Evolutionary conservation across 1,140 invertebrate genomes (phyloP).

Genomic region (Drosophila fuyamai): DNA sequence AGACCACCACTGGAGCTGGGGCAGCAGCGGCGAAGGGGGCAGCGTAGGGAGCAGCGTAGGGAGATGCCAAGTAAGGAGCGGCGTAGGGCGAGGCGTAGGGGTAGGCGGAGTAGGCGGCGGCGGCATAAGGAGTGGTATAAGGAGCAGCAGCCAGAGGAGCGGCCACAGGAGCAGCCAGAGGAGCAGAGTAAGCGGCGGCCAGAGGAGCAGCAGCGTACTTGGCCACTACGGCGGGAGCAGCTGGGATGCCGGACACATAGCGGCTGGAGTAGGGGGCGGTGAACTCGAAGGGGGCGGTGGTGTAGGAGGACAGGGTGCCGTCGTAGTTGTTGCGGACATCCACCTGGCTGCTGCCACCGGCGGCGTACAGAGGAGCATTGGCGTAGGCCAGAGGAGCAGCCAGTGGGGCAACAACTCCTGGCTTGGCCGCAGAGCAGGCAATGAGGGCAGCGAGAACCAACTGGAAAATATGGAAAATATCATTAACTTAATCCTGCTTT

Average conservation of each 20-base stretch:
- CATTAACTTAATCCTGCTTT: neutral
- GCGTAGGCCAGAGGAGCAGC: slow-evolving; percentile 80
- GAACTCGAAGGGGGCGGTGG: slow-evolving; percentile 77
- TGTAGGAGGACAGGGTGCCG: slow-evolving; percentile 77
- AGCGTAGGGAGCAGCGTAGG: slow-evolving; percentile 28
- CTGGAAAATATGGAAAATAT: slow-evolving; percentile 22
- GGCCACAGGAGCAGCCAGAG: slow-evolving; percentile 69
- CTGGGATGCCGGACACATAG: slow-evolving; percentile 81
- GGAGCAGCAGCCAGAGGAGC: slow-evolving; percentile 57
- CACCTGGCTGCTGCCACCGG: slow-evolving; percentile 77
- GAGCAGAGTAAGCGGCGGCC: slow-evolving; percentile 41
- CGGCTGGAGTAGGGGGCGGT: slow-evolving; percentile 85
- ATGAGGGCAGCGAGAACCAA: slow-evolving; percentile 68
- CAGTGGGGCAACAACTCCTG: slow-evolving; percentile 67
- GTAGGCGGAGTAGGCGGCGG: slow-evolving; percentile 56
- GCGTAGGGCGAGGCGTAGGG: slow-evolving; percentile 37
- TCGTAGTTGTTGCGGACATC: slow-evolving; percentile 80
- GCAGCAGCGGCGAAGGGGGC: slow-evolving; percentile 71
- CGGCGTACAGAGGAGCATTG: slow-evolving; percentile 75
- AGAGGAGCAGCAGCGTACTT: slow-evolving; percentile 67
- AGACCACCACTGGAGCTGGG: slow-evolving; percentile 55
- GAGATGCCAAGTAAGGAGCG: slow-evolving; percentile 11
- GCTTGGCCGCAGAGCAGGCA: slow-evolving; percentile 68
- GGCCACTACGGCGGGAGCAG: slow-evolving; percentile 56
- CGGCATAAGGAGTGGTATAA: slow-evolving; percentile 52